These are phyloP conservation scores for Sesamia nonagrioides DNA, from an alignment of 1,140 invertebrate species.

Conservation along the genomic window DNA sequence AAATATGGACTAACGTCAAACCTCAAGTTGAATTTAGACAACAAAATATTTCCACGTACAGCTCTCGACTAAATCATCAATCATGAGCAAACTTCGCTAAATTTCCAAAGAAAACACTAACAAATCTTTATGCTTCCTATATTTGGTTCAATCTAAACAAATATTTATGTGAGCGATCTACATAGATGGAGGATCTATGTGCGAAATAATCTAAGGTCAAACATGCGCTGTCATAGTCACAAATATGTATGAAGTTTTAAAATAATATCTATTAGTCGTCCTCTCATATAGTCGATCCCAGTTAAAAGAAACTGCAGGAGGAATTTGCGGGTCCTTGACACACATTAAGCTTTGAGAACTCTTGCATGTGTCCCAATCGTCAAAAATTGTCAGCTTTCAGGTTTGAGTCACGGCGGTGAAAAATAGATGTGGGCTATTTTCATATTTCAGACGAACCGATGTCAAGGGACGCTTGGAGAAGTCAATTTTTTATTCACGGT, in stretches of 20 bases:
- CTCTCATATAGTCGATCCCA: slow-evolving; percentile 28
- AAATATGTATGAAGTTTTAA: neutral
- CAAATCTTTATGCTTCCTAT: slow-evolving; percentile 52
- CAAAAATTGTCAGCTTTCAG: slow-evolving; percentile 58
- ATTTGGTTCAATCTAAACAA: slow-evolving; percentile 53
- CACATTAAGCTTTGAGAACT: slow-evolving; percentile 60
- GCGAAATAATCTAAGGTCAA: slow-evolving; percentile 47
- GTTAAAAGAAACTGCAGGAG: slow-evolving; percentile 49
- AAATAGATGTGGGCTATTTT: slow-evolving; percentile 65
- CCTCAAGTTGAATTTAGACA: slow-evolving; percentile 24
- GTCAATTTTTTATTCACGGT: slow-evolving; percentile 30
- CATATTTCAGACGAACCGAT: slow-evolving; percentile 22
- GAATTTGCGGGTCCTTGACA: slow-evolving; percentile 67
- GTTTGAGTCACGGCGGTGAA: slow-evolving; percentile 64
- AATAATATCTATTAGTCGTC: slow-evolving; percentile 6
- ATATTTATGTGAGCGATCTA: slow-evolving; percentile 48
- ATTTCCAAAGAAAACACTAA: slow-evolving; percentile 62
- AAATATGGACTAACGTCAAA: slow-evolving; percentile 25
- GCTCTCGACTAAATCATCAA: slow-evolving; percentile 39
- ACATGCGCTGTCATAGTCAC: neutral
- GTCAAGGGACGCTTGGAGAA: slow-evolving; percentile 29
- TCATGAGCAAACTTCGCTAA: slow-evolving; percentile 46
- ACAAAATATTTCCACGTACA: slow-evolving; percentile 42
- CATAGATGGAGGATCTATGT: slow-evolving; percentile 43
- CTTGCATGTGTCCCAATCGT: slow-evolving; percentile 55